These are phyloP conservation scores for Hephaestus fuliginosus DNA, from an alignment of 2,797 vertebrate species.

Conservation along the genomic window DNA sequence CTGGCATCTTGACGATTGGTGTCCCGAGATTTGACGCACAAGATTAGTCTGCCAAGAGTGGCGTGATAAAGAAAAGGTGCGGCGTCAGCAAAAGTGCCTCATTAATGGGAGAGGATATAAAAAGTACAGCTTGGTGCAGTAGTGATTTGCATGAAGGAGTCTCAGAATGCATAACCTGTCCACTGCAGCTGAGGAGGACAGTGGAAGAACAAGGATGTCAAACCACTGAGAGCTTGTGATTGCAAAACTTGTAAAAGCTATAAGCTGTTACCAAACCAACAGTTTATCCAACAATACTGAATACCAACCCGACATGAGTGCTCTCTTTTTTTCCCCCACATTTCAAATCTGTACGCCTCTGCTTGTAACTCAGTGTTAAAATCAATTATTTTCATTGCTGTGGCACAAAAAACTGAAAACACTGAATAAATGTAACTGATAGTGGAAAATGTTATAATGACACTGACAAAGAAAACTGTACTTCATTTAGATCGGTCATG, in stretches of 20 bases:
- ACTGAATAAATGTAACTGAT: conserved; percentile 4
- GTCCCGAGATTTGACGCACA: neutral
- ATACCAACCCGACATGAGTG: neutral
- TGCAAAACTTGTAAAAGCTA: neutral
- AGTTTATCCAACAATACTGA: neutral
- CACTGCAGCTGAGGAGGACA: conserved; percentile 26
- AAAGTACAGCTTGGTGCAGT: conserved; percentile 16
- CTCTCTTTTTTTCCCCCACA: neutral
- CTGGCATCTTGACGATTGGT: neutral
- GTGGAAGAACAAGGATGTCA: neutral
- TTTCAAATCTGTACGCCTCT: neutral
- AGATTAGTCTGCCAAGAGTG: conserved; percentile 14
- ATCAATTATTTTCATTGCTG: neutral
- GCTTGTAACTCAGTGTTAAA: neutral
- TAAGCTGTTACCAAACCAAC: too few relatives aligned
- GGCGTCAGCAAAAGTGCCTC: conserved; percentile 18
- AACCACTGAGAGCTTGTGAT: neutral
- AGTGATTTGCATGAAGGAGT: conserved; percentile 24
- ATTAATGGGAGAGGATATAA: conserved; percentile 1
- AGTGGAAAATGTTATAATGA: conserved; percentile 13
- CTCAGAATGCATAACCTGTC: conserved; percentile 20
- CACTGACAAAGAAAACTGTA: conserved; percentile 4
- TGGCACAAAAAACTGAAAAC: neutral
- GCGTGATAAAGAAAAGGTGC: neutral
- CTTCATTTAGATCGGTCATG: neutral